These are phyloP conservation scores for Pseudoips prasinana DNA, from an alignment of 2,888 invertebrate species.

Conservation along the genomic window DNA sequence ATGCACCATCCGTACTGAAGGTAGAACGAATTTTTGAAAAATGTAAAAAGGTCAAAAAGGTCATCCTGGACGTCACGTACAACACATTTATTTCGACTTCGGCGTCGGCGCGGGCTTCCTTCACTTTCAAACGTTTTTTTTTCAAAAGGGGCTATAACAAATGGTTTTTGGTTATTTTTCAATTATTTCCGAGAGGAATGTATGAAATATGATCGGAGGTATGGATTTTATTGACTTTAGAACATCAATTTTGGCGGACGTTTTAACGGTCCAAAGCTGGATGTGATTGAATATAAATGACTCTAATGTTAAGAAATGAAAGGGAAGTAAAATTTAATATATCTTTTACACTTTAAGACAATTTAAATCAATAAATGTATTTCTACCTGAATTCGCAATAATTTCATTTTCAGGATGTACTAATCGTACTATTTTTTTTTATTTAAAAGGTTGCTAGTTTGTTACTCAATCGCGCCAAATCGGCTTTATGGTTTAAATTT, in stretches of 20 bases:
- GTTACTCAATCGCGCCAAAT: too few species aligned
- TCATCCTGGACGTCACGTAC: constrained; percentile 68
- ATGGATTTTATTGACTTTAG: constrained; percentile 8
- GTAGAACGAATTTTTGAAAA: constrained; percentile 76
- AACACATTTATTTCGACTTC: constrained; percentile 69
- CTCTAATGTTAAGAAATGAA: constrained; percentile 5
- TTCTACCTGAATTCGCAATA: too few species aligned
- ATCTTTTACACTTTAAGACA: too few species aligned
- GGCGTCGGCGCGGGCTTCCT: constrained; percentile 54
- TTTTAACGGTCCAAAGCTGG: constrained; percentile 8
- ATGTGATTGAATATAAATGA: constrained; percentile 13
- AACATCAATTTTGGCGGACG: constrained; percentile 17
- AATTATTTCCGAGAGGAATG: constrained; percentile 40
- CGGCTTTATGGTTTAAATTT: too few species aligned
- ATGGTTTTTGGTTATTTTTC: constrained; percentile 51
- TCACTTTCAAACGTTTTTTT: constrained; percentile 39
- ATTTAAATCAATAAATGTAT: too few species aligned
- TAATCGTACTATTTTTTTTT: too few species aligned
- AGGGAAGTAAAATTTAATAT: too few species aligned
- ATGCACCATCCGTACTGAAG: constrained; percentile 55
- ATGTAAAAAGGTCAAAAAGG: constrained; percentile 80
- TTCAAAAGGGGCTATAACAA: constrained; percentile 47
- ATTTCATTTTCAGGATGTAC: too few species aligned
- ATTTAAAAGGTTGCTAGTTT: too few species aligned
- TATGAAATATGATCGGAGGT: constrained; percentile 30